Conservation (phyloP, 2,113 vertebrate species). For the Oxygymnocypris stewartii region DNA sequence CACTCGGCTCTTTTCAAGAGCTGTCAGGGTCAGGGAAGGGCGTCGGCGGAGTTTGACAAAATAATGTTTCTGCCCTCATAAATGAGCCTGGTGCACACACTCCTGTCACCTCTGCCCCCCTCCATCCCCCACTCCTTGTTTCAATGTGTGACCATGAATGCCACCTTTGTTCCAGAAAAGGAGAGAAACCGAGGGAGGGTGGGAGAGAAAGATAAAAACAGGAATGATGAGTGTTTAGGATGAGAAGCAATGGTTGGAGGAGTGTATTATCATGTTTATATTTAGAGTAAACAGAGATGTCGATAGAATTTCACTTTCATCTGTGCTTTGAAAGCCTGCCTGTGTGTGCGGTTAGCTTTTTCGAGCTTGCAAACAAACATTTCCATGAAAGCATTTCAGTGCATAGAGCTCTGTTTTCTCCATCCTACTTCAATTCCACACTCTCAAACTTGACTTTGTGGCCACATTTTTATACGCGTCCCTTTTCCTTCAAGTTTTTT, state of each 20-base stretch:
- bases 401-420: constrained; percentile 12
- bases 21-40: constrained; percentile 62
- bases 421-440: constrained; percentile 18
- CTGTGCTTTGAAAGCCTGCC: constrained; percentile 53
- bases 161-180: constrained; percentile 70
- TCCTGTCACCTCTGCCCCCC: constrained; percentile 72
- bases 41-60: constrained; percentile 70
- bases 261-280: constrained; percentile 53
- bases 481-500: constrained; percentile 42
- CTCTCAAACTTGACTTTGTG: not conserved
- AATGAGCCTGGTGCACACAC: constrained; percentile 59
- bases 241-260: constrained; percentile 58
- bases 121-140: constrained; percentile 67
- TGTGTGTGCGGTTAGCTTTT: constrained; percentile 34
- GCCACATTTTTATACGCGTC: not conserved
- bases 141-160: constrained; percentile 80
- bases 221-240: constrained; percentile 41
- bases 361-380: constrained; percentile 29
- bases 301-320: constrained; percentile 55
- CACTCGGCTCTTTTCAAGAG: constrained; percentile 66
- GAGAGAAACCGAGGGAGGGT: constrained; percentile 19
- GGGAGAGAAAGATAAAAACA: constrained; percentile 34
- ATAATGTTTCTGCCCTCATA: constrained; percentile 73
- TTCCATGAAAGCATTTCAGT: constrained; percentile 6
- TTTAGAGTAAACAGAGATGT: constrained; percentile 54